phyloP scores from a whole-genome alignment of 2,888 invertebrate genomes.

The Pecten maximus region DNA sequence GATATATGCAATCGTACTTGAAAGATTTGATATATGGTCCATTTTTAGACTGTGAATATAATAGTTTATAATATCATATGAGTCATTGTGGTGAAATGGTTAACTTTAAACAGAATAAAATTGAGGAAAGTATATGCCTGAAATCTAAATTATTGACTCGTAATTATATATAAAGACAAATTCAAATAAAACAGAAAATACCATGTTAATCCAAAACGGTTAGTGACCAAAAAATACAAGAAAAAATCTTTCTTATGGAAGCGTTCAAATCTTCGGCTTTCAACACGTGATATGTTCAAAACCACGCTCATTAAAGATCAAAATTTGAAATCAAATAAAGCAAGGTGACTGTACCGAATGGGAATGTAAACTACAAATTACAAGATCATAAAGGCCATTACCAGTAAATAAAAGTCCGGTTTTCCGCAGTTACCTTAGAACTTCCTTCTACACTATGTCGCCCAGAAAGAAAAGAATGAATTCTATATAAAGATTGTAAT shows the following conservation, averaged over 20 bases:
- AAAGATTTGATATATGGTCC: too few relatives aligned
- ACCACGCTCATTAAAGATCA: neutral
- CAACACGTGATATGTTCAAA: slow-evolving; percentile 17
- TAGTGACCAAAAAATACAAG: neutral
- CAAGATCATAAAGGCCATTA: neutral
- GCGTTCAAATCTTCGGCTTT: neutral
- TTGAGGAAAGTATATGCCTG: too few relatives aligned
- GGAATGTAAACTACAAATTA: neutral
- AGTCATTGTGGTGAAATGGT: slow-evolving; percentile 14
- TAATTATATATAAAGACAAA: neutral
- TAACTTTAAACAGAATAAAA: too few relatives aligned
- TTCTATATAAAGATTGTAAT: neutral
- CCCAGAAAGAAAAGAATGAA: slow-evolving; percentile 39
- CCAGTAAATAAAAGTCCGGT: slow-evolving; percentile 19
- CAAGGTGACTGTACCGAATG: neutral
- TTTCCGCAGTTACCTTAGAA: slow-evolving; percentile 39
- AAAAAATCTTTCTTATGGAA: neutral
- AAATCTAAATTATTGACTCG: too few relatives aligned
- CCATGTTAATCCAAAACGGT: too few relatives aligned
- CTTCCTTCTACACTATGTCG: slow-evolving; percentile 45
- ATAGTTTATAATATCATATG: too few relatives aligned
- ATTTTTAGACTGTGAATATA: too few relatives aligned
- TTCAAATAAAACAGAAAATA: neutral
- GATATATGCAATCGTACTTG: too few relatives aligned
- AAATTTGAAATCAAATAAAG: neutral